Base-by-base conservation (phyloP, 2,797 vertebrate genomes). In the Mionectes olivaceus region DNA sequence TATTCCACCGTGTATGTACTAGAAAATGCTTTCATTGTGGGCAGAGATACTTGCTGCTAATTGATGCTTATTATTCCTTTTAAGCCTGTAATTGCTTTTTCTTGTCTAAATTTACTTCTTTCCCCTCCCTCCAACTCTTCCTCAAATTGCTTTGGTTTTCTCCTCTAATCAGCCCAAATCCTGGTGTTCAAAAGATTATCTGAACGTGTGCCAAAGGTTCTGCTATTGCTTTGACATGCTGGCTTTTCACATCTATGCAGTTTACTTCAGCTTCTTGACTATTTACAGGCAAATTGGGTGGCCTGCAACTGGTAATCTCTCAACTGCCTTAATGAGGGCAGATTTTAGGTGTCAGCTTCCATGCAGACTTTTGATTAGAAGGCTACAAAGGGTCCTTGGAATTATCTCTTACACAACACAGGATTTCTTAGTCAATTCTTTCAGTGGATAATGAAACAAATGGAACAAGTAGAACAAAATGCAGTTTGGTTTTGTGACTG, bases 1-100 rank as follows among this genome's bases (percentile, higher is more conserved):
- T 90, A 59, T 95, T 96, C 94, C 83, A 84, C 92, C 19, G 56
- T 69, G 80, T 86, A 89, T 41, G 63, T 89, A 96, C 94, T 97
- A 89, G 89, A 96, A 96, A 96, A 95, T 8, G 74, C 94, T 97
- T 95, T 94, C 97, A 96, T 93, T 97, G 93, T 77, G 83, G 87
- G 94, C 88, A 88, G 87, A 97, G 95, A 96, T 96, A 96, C 95
- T 96, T 89, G 77, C 94, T 69, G 81, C 94, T 97, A 97, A 97
- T 97, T 97, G 96, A 95, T 80, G 96, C 95, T 97, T 97, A 96
- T 95, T 97, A 97, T 96, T 97, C 90, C 92, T 95, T 97, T 96
- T 96, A 96, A 97, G 95, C 80, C 92, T 71, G 67, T 96, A 97
- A 97, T 97, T 97, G 95, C 96, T 96, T 97, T 97, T 95, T 65